phyloP scores from a whole-genome alignment of 2,113 vertebrate species.

The Aleadryas rufinucha region DNA sequence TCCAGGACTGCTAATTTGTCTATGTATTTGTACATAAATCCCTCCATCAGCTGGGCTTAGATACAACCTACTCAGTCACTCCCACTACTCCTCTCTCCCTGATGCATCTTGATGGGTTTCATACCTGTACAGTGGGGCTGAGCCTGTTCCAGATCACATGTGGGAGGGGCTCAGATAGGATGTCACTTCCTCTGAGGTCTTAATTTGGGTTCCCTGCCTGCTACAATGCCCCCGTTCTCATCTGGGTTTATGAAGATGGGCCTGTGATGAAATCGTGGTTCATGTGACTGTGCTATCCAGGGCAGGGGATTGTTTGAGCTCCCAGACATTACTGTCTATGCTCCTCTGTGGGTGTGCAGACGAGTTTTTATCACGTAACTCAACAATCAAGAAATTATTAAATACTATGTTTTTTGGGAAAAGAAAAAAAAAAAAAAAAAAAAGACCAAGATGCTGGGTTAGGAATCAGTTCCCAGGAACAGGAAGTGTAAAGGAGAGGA shows the following conservation, averaged over 20 bases:
- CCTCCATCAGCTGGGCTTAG: background rate
- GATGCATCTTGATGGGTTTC: background rate
- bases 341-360: background rate
- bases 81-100: background rate
- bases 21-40: background rate
- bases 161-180: background rate
- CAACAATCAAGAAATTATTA: background rate
- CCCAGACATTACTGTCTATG: rapidly evolving
- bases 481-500: background rate
- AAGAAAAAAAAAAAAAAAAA: background rate
- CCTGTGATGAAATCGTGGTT: background rate
- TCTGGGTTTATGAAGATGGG: background rate
- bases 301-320: background rate
- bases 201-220: background rate
- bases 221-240: background rate
- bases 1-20: background rate
- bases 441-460: background rate
- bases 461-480: background rate
- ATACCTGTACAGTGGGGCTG: background rate
- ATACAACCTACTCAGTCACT: background rate
- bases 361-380: background rate
- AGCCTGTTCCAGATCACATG: background rate
- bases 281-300: background rate
- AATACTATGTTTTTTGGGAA: background rate
- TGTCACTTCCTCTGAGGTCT: background rate